Evolutionary conservation across 1,140 invertebrate species (phyloP), one percentile per base, ranked within the genome.

Genomic region (Campoletis sonorensis): DNA sequence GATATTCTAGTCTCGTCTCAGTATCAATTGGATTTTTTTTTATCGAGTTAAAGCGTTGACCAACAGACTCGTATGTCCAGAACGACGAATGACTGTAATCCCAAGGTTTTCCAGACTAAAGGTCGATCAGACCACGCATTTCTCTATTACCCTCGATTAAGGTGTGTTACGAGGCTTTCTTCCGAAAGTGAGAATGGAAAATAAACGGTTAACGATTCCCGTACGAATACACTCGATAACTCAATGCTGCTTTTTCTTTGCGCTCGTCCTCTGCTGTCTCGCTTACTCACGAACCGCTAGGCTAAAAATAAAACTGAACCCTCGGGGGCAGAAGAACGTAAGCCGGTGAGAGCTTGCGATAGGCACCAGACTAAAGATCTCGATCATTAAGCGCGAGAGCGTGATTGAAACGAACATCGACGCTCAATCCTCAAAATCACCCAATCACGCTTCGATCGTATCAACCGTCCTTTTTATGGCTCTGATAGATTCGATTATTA

Each of bases 181-280:
- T 61, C 27, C 76, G 45, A 82, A 77, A 54, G 78, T 77, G 51
- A 27, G 72, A 70, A 77, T 70, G 72, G 79, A 81, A 75, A 77
- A 83, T 79, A 78, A 81, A 84, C 80, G 80, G 79, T 67, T 54
- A 81, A 77, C 79, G 83, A 81, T 84, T 83, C 79, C 84, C 51
- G 49, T 15, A 33, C 67, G 83, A 81, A 84, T 84, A 75, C 75
- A 84, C 78, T 77, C 84, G 77, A 85, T 84, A 85, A 83, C 81
- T 85, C 81, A 76, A 49, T 78, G 40, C 54, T 21, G 15, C 16
- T 16, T 21, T 80, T 58, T 27, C 30, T 37, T 21, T 27, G 8
- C n/a, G 8, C 54, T 76, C 21, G 5, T 67, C 61, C 26, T 67
- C 61, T n/a, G 7, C 67, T 18, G 67, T 18, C 30, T 5, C 26